phyloP scores from a whole-genome alignment of 2,888 invertebrate genomes.

The Agrochola circellaris region DNA sequence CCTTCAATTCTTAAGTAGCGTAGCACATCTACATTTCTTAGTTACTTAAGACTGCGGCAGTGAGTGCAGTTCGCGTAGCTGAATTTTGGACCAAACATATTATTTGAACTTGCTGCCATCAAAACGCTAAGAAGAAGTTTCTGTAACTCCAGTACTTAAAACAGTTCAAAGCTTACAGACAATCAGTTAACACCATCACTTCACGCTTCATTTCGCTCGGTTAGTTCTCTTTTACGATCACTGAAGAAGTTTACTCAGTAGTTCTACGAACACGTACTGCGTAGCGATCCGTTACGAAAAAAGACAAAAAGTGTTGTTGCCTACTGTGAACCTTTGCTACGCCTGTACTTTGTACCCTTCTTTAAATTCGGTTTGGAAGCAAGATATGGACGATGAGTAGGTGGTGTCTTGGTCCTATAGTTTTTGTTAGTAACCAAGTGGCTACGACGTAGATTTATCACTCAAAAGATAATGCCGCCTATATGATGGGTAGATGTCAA shows the following conservation, averaged over 20 bases:
- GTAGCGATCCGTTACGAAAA: constrained; percentile 33
- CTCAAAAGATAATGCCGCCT: not conserved
- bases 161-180: constrained; percentile 33
- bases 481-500: not conserved
- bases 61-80: too few relatives aligned
- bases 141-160: not conserved
- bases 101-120: too few relatives aligned
- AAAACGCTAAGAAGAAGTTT: too few relatives aligned
- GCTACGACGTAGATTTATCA: not conserved
- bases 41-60: too few relatives aligned
- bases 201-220: constrained; percentile 7
- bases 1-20: too few relatives aligned
- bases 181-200: constrained; percentile 40
- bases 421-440: too few relatives aligned
- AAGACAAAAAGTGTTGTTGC: not conserved
- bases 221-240: constrained; percentile 30
- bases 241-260: constrained; percentile 14
- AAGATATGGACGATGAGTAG: too few relatives aligned
- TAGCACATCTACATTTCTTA: too few relatives aligned
- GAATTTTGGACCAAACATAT: too few relatives aligned
- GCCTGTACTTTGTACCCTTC: not conserved
- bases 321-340: constrained; percentile 10
- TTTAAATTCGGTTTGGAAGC: too few relatives aligned
- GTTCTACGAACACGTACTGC: constrained; percentile 27
- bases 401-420: too few relatives aligned